phyloP scores from a whole-genome alignment of 2,888 invertebrate genomes.

The Neoaliturus tenellus region DNA sequence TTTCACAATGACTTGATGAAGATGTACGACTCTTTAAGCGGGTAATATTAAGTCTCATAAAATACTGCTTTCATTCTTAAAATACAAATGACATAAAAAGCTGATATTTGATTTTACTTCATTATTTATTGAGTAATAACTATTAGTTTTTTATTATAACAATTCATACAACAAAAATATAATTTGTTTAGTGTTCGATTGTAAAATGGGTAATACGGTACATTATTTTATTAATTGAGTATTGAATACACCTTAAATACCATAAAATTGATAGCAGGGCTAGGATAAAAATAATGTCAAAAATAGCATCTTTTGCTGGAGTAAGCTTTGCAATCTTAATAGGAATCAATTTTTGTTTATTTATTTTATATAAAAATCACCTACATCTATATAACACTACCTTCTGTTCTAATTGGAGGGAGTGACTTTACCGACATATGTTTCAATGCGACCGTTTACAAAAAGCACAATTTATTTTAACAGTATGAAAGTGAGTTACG shows the following conservation, averaged over 20 bases:
- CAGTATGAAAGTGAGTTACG: slow-evolving; percentile 51
- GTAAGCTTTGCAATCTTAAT: slow-evolving; percentile 30
- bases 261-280: not conserved
- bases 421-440: slow-evolving; percentile 41
- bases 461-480: slow-evolving; percentile 52
- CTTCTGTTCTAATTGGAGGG: slow-evolving; percentile 55
- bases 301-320: slow-evolving; percentile 5
- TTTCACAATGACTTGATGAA: slow-evolving; percentile 13
- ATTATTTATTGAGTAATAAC: not conserved
- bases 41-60: slow-evolving; percentile 1
- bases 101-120: not conserved
- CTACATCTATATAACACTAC: slow-evolving; percentile 32
- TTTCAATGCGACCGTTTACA: slow-evolving; percentile 51
- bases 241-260: slow-evolving; percentile 24
- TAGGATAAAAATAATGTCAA: slow-evolving; percentile 3
- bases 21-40: not conserved
- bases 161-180: not conserved
- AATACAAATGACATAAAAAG: not conserved
- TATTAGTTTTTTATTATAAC: not conserved
- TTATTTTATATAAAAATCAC: slow-evolving; percentile 49
- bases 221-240: not conserved
- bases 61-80: not conserved
- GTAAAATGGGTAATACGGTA: not conserved
- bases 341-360: slow-evolving; percentile 45
- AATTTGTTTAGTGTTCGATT: not conserved